Evolutionary conservation across 1,140 invertebrate genomes (phyloP), one percentile per base, ranked within the genome.

Genomic region (Amphibalanus amphitrite): DNA sequence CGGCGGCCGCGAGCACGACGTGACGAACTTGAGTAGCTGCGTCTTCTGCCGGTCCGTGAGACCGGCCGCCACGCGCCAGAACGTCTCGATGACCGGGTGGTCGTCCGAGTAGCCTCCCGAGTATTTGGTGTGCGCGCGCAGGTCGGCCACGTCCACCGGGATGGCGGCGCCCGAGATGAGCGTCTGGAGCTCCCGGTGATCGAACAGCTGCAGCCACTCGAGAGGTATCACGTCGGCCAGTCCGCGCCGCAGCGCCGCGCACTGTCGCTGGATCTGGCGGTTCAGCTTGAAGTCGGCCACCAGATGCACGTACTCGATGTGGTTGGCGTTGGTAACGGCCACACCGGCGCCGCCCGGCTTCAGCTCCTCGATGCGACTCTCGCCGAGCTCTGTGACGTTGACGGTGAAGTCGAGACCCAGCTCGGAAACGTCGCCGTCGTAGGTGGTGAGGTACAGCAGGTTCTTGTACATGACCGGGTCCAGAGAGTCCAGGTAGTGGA

Each of bases 281-380:
- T 97, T 97, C 28, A 98, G 82, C 81, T 96, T 96, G 76, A 93
- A 97, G 83, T 98, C 93, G 0, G 95, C 94, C 80, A 98, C 89
- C 71, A 96, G 81, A 80, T 97, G 93, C 76, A 98, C 93, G 78
- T 98, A 99, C 80, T 98, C 94, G 78, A 97, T 94, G 71, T 91
- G 85, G 82, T 98, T 98, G 70, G 88, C 85, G 75, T 88, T 88
- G 1, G 90, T 97, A 0, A 98, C 95, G 8, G 88, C 85, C 77
- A 96, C 96, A 77, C 92, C 90, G 26, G 87, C 82, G 17, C 96
- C 96, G 74, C 89, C 87, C 1, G 90, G 88, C 82, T 97, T 97
- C 30, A 98, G 80, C 77, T 98, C 95, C 72, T 92, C 88, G 69
- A 92, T 87, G 79, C 88, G 86, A 33, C 91, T 91, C 81, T 96